These are phyloP conservation scores for Cheilosia impressa DNA, from an alignment of 2,888 invertebrate genomes.

Conservation along the genomic window DNA sequence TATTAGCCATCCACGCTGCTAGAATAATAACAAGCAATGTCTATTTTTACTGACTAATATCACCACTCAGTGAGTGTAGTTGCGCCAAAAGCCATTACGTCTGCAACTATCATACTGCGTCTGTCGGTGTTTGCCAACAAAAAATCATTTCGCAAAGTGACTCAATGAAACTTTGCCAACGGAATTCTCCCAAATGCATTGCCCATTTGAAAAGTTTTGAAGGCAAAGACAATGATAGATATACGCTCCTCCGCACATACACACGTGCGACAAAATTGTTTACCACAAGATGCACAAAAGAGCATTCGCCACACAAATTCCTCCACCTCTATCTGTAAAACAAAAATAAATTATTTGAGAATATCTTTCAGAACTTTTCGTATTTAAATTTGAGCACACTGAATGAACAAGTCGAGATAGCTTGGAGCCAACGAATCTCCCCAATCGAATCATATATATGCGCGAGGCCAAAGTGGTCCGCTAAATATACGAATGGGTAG, in stretches of 20 bases:
- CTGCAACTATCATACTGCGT: constrained; percentile 8
- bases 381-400: constrained; percentile 52
- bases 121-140: background rate
- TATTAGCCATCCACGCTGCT: too few relatives aligned
- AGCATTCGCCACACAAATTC: constrained; percentile 6
- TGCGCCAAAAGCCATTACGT: constrained; percentile 30
- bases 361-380: constrained; percentile 66
- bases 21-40: background rate
- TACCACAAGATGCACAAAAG: constrained; percentile 31
- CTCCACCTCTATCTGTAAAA: constrained; percentile 6
- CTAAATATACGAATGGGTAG: background rate
- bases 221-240: constrained; percentile 33
- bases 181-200: constrained; percentile 36
- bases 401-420: constrained; percentile 48
- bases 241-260: background rate
- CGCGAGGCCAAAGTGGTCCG: constrained; percentile 33
- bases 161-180: constrained; percentile 25
- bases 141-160: constrained; percentile 20
- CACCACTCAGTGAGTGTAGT: background rate
- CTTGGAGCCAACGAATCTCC: constrained; percentile 57
- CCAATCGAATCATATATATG: constrained; percentile 18
- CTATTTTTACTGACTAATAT: background rate
- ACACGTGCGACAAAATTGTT: constrained; percentile 16
- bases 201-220: constrained; percentile 41
- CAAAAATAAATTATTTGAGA: constrained; percentile 61